Percentiles rank a stretch among this genome's conserved stretches.
Conservation (phyloP, 2,888 invertebrate genomes). For the Hymenopus coronatus region DNA sequence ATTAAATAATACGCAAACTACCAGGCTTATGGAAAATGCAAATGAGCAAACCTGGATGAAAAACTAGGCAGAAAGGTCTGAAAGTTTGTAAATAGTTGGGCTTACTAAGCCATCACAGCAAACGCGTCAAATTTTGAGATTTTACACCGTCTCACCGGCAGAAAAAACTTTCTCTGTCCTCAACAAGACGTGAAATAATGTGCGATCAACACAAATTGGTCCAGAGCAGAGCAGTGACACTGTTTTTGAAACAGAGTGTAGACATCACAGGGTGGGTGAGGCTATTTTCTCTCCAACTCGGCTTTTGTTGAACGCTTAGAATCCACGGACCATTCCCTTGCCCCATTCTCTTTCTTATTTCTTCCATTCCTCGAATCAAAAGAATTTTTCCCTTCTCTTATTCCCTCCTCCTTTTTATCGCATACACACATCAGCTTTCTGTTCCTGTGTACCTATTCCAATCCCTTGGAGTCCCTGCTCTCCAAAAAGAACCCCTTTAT, state of each 20-base stretch:
- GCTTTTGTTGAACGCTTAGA: neutral
- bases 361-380: constrained; percentile 21
- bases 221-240: neutral
- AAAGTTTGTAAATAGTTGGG: too few species aligned
- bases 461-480: neutral
- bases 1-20: too few species aligned
- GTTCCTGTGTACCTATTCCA: constrained; percentile 15
- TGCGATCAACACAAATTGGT: too few species aligned
- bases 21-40: too few species aligned
- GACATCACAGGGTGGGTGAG: neutral
- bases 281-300: neutral
- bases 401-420: constrained; percentile 22
- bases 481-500: constrained; percentile 3
- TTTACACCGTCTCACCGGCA: too few species aligned
- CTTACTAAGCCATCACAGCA: too few species aligned
- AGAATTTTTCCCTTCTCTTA: constrained; percentile 16
- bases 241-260: neutral
- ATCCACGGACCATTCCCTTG: neutral
- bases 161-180: too few species aligned
- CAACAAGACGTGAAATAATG: too few species aligned
- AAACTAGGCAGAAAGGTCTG: too few species aligned
- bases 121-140: too few species aligned
- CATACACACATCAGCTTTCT: constrained; percentile 20
- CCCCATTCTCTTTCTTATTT: neutral
- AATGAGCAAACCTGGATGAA: too few species aligned